A percentile compares a stretch with the other conserved stretches of the same genome.
These are phyloP conservation scores for Mesoligia furuncula DNA, from an alignment of 2,888 invertebrate species.

Conservation along the genomic window DNA sequence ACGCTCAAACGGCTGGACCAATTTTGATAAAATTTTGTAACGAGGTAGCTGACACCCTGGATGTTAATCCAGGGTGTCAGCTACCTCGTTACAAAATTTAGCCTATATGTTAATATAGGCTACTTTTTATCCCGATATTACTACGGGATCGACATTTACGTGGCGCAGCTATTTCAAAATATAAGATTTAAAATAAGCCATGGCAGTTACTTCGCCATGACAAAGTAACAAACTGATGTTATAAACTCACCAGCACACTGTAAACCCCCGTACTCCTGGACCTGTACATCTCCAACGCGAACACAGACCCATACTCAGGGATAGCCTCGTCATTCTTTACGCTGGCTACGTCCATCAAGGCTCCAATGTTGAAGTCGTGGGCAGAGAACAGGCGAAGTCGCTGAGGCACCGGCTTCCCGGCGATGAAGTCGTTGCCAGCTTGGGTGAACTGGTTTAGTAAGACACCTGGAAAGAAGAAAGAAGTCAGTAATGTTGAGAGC, in stretches of 20 bases:
- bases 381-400: constrained; percentile 78
- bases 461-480: constrained; percentile 73
- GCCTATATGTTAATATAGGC: too few species aligned
- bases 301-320: constrained; percentile 83
- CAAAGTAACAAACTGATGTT: background rate
- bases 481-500: background rate
- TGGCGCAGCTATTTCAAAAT: too few species aligned
- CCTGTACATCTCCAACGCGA: constrained; percentile 81
- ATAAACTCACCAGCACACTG: constrained; percentile 79
- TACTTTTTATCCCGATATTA: too few species aligned
- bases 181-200: too few species aligned
- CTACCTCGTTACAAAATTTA: too few species aligned
- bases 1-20: too few species aligned
- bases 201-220: background rate
- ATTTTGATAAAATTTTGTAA: too few species aligned
- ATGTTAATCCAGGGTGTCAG: too few species aligned
- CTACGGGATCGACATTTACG: too few species aligned
- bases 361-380: constrained; percentile 86
- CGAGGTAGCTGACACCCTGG: too few species aligned
- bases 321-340: constrained; percentile 74
- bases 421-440: constrained; percentile 76
- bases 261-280: constrained; percentile 74
- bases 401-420: constrained; percentile 72
- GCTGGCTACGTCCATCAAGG: constrained; percentile 81
- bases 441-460: constrained; percentile 79